Conservation (phyloP, 2,797 vertebrate species). For the Periophthalmus magnuspinnatus region DNA sequence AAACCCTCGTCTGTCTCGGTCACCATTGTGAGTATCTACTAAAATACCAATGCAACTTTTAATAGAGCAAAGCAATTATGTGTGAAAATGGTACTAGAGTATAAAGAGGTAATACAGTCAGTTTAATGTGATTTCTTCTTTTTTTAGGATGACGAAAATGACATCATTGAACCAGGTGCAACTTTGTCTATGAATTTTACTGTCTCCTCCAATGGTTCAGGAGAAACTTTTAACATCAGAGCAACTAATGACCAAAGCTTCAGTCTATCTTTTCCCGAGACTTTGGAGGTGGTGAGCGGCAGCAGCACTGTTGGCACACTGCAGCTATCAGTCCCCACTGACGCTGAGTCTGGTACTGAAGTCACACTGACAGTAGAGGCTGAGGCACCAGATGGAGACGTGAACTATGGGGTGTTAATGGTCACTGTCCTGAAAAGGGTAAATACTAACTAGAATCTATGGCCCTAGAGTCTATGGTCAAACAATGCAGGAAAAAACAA, state of each 20-base stretch:
- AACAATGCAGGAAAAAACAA: background rate
- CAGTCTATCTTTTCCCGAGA: constrained; percentile 52
- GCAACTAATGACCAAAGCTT: constrained; percentile 67
- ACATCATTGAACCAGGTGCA: constrained; percentile 62
- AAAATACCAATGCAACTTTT: background rate
- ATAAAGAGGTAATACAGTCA: background rate
- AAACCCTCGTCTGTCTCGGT: constrained; percentile 58
- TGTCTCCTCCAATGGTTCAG: constrained; percentile 56
- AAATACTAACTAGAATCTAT: constrained; percentile 24
- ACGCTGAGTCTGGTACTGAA: constrained; percentile 66
- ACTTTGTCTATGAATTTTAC: constrained; percentile 53
- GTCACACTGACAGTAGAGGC: constrained; percentile 71
- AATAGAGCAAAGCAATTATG: background rate
- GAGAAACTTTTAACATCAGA: constrained; percentile 51
- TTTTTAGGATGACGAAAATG: background rate
- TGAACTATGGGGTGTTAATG: constrained; percentile 70
- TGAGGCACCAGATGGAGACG: constrained; percentile 50
- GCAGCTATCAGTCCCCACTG: constrained; percentile 24
- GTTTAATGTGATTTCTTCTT: background rate
- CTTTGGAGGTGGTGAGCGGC: constrained; percentile 11
- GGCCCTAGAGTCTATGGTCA: background rate
- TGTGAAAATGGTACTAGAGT: background rate
- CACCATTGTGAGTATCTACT: constrained; percentile 27
- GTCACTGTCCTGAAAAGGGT: constrained; percentile 74
- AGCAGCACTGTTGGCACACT: constrained; percentile 1